A percentile compares a stretch with the other conserved stretches of the same genome.
phyloP scores from a whole-genome alignment of 2,888 invertebrate species.

The Punctoribates punctum region DNA sequence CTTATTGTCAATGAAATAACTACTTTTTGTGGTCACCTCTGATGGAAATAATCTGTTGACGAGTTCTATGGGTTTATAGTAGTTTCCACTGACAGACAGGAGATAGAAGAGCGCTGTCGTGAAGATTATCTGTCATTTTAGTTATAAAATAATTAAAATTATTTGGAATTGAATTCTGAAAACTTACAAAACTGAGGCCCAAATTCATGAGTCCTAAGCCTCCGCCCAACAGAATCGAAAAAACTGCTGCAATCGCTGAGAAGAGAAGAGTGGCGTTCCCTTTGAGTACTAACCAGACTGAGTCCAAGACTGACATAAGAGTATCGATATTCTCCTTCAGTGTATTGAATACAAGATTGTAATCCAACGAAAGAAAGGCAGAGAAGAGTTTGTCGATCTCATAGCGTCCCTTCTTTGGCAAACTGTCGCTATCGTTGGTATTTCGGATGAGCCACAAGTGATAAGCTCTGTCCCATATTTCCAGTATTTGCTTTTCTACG shows the following conservation, averaged over 20 bases:
- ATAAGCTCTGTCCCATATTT: constrained; percentile 89
- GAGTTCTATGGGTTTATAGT: constrained; percentile 89
- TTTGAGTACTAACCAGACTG: constrained; percentile 81
- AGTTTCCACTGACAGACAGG: constrained; percentile 73
- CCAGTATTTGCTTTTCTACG: constrained; percentile 80
- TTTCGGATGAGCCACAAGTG: constrained; percentile 77
- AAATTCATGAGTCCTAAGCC: constrained; percentile 86
- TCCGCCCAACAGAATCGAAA: constrained; percentile 80
- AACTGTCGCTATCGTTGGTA: constrained; percentile 9
- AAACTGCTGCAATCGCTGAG: constrained; percentile 76
- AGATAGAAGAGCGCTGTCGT: constrained; percentile 94
- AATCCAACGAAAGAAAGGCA: constrained; percentile 58
- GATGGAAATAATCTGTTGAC: constrained; percentile 61
- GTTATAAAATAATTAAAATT: constrained; percentile 11
- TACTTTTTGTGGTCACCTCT: constrained; percentile 39
- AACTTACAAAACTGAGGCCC: constrained; percentile 71
- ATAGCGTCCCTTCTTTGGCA: constrained; percentile 38
- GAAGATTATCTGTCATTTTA: constrained; percentile 75
- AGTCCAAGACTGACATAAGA: constrained; percentile 74
- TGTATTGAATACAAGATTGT: constrained; percentile 71
- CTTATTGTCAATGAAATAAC: constrained; percentile 42
- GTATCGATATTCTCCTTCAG: constrained; percentile 86
- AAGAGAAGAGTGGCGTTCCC: constrained; percentile 83
- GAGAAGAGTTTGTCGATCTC: constrained; percentile 49
- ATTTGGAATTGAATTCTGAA: constrained; percentile 2